Evolutionary conservation across 1,140 invertebrate genomes (phyloP), one percentile per base, ranked within the genome.

Genomic region (Grapholita molesta): DNA sequence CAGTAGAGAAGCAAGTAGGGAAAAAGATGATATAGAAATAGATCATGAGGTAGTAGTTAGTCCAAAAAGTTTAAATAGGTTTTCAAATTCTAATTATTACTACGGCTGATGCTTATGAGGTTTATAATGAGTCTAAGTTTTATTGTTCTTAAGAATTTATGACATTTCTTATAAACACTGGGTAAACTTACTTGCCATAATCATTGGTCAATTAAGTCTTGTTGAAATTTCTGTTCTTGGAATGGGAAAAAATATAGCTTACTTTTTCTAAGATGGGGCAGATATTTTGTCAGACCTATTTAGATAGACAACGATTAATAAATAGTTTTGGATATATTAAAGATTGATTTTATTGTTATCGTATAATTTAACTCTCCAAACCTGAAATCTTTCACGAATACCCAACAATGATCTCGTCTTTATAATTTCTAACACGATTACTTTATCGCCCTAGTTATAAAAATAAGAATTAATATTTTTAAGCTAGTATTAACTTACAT

Each of bases 11-110:
- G 80, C 74, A 70, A 69, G 80, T 32, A 70, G 80, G 24, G 71
- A 85, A 71, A 80, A 82, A 48, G 32, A 69, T 5, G 79, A 89
- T 28, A 75, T 82, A 33, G 85, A 89, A 61, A n/a, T 61, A 0
- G 55, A 61, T 61, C 55, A 61, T n/a, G 55, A 61, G 53, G 53
- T 85, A 23, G 82, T 89, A 69, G 84, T 87, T 68, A 91, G 88
- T 65, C 92, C 91, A 2, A 92, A 89, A 57, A 92, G 90, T 73
- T 85, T 92, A 75, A 81, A 81, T 33, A 84, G 85, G 30, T 90
- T 85, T 73, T 87, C 88, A 0, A 91, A 86, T 79, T 84, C 85
- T 0, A 84, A 92, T 61, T 92, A 86, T 66, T 90, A 91, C 72
- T 92, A 91, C 64, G 90, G 89, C 73, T 92, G 90, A 92, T 88